phyloP scores from a whole-genome alignment of 2,113 vertebrate species.

The Embiotoca jacksoni region DNA sequence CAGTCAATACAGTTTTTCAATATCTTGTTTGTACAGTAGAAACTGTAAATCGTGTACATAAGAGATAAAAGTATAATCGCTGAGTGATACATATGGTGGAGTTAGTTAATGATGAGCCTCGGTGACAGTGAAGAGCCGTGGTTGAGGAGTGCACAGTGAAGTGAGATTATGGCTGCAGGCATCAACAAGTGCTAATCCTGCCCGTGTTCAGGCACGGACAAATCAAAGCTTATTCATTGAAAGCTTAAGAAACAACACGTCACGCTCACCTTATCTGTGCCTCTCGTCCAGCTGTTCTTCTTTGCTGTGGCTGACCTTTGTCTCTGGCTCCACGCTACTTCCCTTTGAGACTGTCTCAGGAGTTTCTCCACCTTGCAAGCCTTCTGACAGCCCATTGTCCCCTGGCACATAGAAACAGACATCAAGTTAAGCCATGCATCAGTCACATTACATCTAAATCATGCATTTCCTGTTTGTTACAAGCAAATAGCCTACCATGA shows the following conservation, averaged over 20 bases:
- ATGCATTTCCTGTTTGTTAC: conserved; percentile 41
- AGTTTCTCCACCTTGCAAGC: conserved; percentile 75
- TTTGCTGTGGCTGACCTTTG: conserved; percentile 72
- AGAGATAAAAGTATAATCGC: conserved; percentile 10
- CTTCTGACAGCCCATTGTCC: conserved; percentile 80
- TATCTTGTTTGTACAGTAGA: conserved; percentile 8
- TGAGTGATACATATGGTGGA: conserved; percentile 27
- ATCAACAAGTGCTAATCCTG: conserved; percentile 60
- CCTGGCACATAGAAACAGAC: conserved; percentile 66
- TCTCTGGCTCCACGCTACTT: conserved; percentile 81
- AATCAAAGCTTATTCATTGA: conserved; percentile 51
- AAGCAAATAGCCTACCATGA: conserved; percentile 72
- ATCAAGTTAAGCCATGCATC: conserved; percentile 31
- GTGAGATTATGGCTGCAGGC: conserved; percentile 62
- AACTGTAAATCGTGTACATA: conserved; percentile 1
- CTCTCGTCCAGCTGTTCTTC: conserved; percentile 70
- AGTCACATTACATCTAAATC: conserved; percentile 32
- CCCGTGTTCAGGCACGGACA: conserved; percentile 31
- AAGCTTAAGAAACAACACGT: conserved; percentile 41
- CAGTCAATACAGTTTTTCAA: not conserved
- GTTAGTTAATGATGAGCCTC: conserved; percentile 42
- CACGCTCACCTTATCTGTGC: conserved; percentile 79
- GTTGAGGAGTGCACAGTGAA: conserved; percentile 30
- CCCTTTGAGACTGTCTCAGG: conserved; percentile 80
- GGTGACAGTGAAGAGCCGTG: conserved; percentile 33